These are phyloP conservation scores for Timema podura DNA, from an alignment of 2,888 invertebrate species.

Conservation along the genomic window DNA sequence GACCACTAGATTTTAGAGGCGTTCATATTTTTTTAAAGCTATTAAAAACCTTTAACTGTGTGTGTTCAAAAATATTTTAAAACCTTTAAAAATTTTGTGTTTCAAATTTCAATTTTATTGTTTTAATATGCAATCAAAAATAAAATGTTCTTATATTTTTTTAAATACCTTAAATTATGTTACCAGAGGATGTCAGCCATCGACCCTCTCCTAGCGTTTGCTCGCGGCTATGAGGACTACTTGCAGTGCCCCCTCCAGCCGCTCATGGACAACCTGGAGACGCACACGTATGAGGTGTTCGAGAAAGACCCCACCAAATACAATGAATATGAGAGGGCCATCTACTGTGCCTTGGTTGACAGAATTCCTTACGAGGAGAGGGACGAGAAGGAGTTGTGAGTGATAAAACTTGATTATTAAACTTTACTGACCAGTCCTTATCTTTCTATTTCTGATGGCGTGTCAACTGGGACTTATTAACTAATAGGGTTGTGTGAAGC, in stretches of 20 bases:
- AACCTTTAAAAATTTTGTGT: no score
- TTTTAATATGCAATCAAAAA: neutral
- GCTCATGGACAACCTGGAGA: constrained; percentile 90
- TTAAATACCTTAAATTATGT: neutral
- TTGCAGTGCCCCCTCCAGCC: constrained; percentile 91
- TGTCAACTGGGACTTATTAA: no score
- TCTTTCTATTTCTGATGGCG: no score
- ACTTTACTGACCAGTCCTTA: no score
- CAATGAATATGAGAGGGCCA: constrained; percentile 79
- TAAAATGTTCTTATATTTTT: neutral
- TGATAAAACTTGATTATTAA: neutral
- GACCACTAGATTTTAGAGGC: no score
- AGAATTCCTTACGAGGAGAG: constrained; percentile 48
- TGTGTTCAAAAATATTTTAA: no score
- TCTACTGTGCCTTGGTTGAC: constrained; percentile 69
- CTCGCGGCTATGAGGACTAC: constrained; percentile 84
- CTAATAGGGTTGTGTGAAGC: no score
- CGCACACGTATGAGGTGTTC: constrained; percentile 95
- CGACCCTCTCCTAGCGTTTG: constrained; percentile 45
- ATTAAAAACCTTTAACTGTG: no score
- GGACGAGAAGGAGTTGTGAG: constrained; percentile 44
- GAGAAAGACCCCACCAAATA: constrained; percentile 98
- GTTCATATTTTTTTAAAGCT: no score
- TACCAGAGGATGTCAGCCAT: constrained; percentile 20
- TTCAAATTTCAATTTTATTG: neutral